A percentile compares a stretch with the other conserved stretches of the same genome.
phyloP scores from a whole-genome alignment of 2,797 vertebrate genomes.

The Malacoctenus gilli region DNA sequence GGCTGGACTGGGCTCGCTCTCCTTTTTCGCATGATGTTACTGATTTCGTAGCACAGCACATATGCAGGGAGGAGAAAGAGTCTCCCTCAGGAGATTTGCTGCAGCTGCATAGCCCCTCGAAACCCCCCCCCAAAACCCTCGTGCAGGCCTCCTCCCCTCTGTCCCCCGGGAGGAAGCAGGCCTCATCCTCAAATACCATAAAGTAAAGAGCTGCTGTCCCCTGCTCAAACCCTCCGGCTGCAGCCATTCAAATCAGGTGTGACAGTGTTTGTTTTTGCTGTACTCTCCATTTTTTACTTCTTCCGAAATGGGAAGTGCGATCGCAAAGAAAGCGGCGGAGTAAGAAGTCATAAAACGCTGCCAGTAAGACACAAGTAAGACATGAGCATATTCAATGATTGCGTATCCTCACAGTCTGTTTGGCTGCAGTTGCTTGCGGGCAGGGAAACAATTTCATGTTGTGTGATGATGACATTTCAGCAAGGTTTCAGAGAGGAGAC shows the following conservation, averaged over 20 bases:
- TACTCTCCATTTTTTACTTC: slow-evolving; percentile 12
- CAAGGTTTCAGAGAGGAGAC: too few species aligned
- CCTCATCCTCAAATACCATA: slow-evolving; percentile 50
- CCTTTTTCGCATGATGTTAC: slow-evolving; percentile 53
- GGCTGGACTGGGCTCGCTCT: slow-evolving; percentile 29
- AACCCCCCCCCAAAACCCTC: slow-evolving; percentile 2
- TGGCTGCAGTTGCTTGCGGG: too few species aligned
- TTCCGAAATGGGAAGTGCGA: slow-evolving; percentile 28
- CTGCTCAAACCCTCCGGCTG: slow-evolving; percentile 32
- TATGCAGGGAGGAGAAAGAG: slow-evolving; percentile 24
- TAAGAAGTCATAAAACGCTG: slow-evolving; percentile 2
- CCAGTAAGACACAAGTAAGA: slow-evolving; percentile 11
- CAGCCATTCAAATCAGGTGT: slow-evolving; percentile 42
- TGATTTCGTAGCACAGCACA: slow-evolving; percentile 42
- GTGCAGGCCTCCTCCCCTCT: slow-evolving; percentile 29
- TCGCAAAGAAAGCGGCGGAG: slow-evolving; percentile 15
- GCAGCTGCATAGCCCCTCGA: slow-evolving; percentile 66
- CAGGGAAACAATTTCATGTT: too few species aligned
- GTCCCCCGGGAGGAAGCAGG: slow-evolving; percentile 47
- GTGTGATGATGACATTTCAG: too few species aligned
- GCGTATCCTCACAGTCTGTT: too few species aligned
- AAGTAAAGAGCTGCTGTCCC: slow-evolving; percentile 29
- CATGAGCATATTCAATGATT: neutral
- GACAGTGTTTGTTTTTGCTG: slow-evolving; percentile 53
- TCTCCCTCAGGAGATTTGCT: slow-evolving; percentile 46